phyloP scores from a whole-genome alignment of 2,888 invertebrate genomes.

The Erynnis tages region DNA sequence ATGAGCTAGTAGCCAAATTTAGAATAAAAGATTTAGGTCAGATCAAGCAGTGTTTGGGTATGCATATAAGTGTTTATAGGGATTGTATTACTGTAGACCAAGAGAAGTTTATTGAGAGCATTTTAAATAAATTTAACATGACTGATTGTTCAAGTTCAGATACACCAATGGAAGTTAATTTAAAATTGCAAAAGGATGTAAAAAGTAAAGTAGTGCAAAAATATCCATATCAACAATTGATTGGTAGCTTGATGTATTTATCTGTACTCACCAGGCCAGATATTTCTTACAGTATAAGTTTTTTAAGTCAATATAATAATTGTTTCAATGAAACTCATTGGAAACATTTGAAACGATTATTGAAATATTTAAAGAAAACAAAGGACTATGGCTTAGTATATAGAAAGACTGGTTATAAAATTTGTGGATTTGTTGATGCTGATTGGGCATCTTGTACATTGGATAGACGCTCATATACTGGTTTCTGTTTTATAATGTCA shows the following conservation, averaged over 20 bases:
- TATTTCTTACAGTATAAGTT: neutral
- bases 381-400: conserved; percentile 16
- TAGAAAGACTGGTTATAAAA: conserved; percentile 2
- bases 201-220: neutral
- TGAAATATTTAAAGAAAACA: conserved; percentile 20
- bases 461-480: conserved; percentile 28
- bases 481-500: conserved; percentile 38
- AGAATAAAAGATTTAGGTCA: conserved; percentile 33
- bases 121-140: conserved; percentile 32
- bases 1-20: conserved; percentile 23
- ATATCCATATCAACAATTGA: neutral
- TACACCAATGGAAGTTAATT: conserved; percentile 33
- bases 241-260: neutral
- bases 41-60: conserved; percentile 32
- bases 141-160: conserved; percentile 13
- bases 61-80: conserved; percentile 14
- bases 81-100: conserved; percentile 23
- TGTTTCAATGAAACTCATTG: conserved; percentile 11
- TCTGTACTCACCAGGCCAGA: neutral
- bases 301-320: conserved; percentile 13
- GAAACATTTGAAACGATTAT: conserved; percentile 8
- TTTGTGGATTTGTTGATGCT: conserved; percentile 24
- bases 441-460: conserved; percentile 13
- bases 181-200: conserved; percentile 21
- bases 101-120: conserved; percentile 27